Conservation (phyloP, 2,113 vertebrate species). For the Gobiocypris rarus region DNA sequence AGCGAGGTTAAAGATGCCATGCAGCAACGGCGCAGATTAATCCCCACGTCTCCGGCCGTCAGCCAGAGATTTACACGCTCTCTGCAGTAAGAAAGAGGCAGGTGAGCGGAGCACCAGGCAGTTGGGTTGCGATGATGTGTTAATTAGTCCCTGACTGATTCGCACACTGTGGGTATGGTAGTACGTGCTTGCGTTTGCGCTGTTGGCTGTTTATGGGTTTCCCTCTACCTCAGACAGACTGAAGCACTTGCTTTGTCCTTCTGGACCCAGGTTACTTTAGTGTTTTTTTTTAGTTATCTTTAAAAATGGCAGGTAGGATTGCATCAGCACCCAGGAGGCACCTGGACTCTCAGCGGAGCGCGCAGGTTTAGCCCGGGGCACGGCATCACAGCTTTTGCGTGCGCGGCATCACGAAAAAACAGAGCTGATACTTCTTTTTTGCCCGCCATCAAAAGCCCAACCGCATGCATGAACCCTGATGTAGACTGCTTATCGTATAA, state of each 20-base stretch:
- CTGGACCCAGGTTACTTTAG: background rate
- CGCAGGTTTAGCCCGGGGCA: conserved; percentile 51
- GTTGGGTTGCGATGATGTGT: conserved; percentile 31
- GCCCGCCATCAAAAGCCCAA: conserved; percentile 11
- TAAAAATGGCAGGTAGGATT: conserved; percentile 49
- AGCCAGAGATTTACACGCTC: background rate
- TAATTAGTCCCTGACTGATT: conserved; percentile 38
- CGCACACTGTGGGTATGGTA: background rate
- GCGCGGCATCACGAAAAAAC: background rate
- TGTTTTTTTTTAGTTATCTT: conserved; percentile 23
- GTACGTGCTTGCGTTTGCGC: background rate
- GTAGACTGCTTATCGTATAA: background rate
- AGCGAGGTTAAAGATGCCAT: conserved; percentile 40
- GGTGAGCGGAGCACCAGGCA: conserved; percentile 13
- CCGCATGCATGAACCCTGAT: background rate
- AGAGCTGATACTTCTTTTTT: background rate
- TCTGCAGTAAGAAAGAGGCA: conserved; percentile 30
- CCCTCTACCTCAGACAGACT: conserved; percentile 26
- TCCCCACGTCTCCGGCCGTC: background rate
- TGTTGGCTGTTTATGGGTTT: conserved; percentile 35
- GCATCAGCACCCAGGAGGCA: conserved; percentile 52
- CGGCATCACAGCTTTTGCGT: background rate
- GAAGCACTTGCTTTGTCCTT: conserved; percentile 25
- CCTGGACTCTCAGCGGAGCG: conserved; percentile 54
- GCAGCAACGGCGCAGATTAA: background rate